These are phyloP conservation scores for Phacellophora camtschatica DNA, from an alignment of 30 jellyfish, hydroid and myxozoan genomes.

Conservation along the genomic window DNA sequence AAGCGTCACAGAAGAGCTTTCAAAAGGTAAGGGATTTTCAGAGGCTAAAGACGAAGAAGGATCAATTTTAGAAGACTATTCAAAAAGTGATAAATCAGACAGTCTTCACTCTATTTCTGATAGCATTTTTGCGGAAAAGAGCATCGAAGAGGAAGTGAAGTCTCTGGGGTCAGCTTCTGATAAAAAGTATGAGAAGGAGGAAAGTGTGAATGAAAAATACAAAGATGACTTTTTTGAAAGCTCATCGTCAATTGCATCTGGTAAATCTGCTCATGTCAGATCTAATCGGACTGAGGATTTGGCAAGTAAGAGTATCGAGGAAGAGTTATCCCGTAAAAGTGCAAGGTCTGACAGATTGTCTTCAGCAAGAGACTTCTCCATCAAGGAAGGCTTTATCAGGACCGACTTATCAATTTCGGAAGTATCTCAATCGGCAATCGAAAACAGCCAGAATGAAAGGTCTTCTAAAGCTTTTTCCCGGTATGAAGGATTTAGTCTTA, in stretches of 20 bases:
- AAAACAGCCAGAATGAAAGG: not conserved
- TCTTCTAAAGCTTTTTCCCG: constrained; percentile 5
- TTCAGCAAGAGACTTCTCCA: not conserved
- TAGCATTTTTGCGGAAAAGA: constrained; percentile 36
- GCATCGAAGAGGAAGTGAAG: constrained; percentile 20
- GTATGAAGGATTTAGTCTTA: constrained; percentile 56
- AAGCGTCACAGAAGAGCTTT: not conserved
- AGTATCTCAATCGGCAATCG: not conserved
- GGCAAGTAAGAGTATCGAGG: not conserved
- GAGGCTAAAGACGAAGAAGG: not conserved
- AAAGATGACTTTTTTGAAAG: constrained; percentile 85
- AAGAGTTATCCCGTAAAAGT: not conserved
- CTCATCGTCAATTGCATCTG: constrained; percentile 4
- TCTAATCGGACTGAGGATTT: not conserved
- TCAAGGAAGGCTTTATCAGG: not conserved
- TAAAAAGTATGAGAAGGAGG: not conserved
- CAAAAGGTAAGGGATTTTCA: not conserved
- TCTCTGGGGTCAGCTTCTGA: not conserved
- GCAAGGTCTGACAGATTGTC: not conserved
- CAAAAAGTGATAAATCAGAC: constrained; percentile 10
- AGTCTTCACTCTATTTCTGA: constrained; percentile 34
- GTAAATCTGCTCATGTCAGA: not conserved
- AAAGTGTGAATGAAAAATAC: constrained; percentile 18
- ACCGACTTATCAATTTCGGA: not conserved
- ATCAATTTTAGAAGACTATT: not conserved